These are phyloP conservation scores for Eristalinus sepulchralis DNA, from an alignment of 2,888 invertebrate genomes.

Conservation along the genomic window DNA sequence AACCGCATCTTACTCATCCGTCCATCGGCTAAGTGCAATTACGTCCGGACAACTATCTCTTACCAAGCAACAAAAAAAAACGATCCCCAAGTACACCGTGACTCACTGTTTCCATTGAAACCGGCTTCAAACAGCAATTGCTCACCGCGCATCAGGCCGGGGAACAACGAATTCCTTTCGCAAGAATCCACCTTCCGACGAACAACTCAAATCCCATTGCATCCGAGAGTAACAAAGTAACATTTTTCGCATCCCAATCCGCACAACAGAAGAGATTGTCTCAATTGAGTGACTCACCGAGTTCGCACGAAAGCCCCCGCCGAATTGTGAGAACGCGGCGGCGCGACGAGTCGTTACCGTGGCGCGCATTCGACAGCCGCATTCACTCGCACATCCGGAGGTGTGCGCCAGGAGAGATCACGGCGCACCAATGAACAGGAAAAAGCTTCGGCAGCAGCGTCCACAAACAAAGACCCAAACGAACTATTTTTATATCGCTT, in stretches of 20 bases:
- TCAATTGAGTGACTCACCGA: not conserved
- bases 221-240: not conserved
- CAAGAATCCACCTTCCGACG: constrained; percentile 26
- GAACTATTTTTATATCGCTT: constrained; percentile 11
- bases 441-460: not conserved
- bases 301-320: not conserved
- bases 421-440: not conserved
- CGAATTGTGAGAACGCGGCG: not conserved
- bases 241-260: not conserved
- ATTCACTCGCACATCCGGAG: not conserved
- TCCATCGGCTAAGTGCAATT: not conserved
- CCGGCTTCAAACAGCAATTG: constrained; percentile 27
- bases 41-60: not conserved
- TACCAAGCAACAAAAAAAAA: not conserved
- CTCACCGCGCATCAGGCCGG: constrained; percentile 1
- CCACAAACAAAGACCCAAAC: not conserved
- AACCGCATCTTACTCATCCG: not conserved
- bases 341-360: not conserved
- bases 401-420: constrained; percentile 1
- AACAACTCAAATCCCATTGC: constrained; percentile 2
- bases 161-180: constrained; percentile 41
- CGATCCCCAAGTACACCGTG: constrained; percentile 23
- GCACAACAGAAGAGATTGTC: not conserved
- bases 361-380: not conserved
- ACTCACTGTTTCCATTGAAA: constrained; percentile 32